Percentiles rank a stretch among this genome's conserved stretches.
phyloP scores from a whole-genome alignment of 2,797 vertebrate genomes.

The Sebastes iracundus region DNA sequence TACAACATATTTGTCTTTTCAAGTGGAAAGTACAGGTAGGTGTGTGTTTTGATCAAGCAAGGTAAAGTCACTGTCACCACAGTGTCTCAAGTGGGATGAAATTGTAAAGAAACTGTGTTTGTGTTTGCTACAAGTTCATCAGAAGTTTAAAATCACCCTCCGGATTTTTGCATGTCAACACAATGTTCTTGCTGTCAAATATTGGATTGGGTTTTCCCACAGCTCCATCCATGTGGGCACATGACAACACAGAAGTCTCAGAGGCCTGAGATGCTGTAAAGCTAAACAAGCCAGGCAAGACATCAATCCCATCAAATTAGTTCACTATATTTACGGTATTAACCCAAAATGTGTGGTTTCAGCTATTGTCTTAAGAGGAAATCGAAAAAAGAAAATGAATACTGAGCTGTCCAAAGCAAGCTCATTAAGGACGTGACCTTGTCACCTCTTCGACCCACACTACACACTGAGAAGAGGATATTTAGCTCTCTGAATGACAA shows the following conservation, averaged over 20 bases:
- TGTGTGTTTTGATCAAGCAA: slow-evolving; percentile 23
- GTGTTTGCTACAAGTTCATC: slow-evolving; percentile 11
- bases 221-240: background rate
- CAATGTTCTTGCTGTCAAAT: background rate
- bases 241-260: background rate
- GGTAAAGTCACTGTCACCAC: background rate
- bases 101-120: background rate
- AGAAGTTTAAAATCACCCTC: background rate
- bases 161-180: background rate
- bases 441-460: background rate
- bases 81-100: background rate
- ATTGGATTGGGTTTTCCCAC: background rate
- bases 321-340: background rate
- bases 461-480: background rate
- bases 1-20: background rate
- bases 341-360: background rate
- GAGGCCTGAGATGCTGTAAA: background rate
- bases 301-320: background rate
- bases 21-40: slow-evolving; percentile 7
- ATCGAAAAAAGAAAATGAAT: background rate
- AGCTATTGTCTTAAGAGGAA: background rate
- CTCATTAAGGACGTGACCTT: background rate
- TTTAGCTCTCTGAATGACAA: background rate
- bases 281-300: background rate
- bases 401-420: background rate